Base-by-base conservation (phyloP, 2,113 vertebrate genomes). In the Sinosuthora webbiana region DNA sequence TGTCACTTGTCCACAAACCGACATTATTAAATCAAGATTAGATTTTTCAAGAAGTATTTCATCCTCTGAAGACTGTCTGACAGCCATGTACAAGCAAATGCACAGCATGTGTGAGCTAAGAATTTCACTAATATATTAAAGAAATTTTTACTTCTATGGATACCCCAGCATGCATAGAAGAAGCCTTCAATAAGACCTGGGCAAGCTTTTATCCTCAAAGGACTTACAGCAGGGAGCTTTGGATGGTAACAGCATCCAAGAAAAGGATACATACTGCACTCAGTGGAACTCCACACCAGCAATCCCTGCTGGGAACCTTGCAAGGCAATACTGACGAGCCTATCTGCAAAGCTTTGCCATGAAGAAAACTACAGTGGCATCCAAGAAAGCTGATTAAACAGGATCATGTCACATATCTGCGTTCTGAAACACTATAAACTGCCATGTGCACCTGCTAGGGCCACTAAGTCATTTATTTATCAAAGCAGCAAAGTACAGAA, bases 321-420 rank as follows among this genome's bases (percentile, higher is more conserved):
- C 33, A 60, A 13, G 15, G 91, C 50, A 95, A 69, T 13, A 56
- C 13, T 21, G 15, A 5, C 0, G 0, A 92, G 79, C 30, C 76
- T 6, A 8, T 45, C 70, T 70, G 70, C 87, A 89, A 83, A 74
- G 64, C 11, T 21, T 44, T 84, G 65, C 91, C 45, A 57, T 27
- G 49, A 73, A 94, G 47, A 89, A 82, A 87, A 90, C 21, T 12
- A 56, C 0, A 1, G 22, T 59, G 31, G 30, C 64, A 83, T n/a
- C 68, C 37, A 68, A n/a, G 91, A 90, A 92, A 80, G 75, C 82
- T 83, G 78, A 49, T 35, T 47, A 28, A 79, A 62, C n/a, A 70
- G 64, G 64, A 81, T 47, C 18, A 75, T 42, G 75, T 37, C 35
- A 80, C 6, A 8, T 30, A 30, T 47, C 33, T 25, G 4, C 35